Evolutionary conservation across 2,888 invertebrate genomes (phyloP).

Genomic region (Pachycephus smyrnensis): DNA sequence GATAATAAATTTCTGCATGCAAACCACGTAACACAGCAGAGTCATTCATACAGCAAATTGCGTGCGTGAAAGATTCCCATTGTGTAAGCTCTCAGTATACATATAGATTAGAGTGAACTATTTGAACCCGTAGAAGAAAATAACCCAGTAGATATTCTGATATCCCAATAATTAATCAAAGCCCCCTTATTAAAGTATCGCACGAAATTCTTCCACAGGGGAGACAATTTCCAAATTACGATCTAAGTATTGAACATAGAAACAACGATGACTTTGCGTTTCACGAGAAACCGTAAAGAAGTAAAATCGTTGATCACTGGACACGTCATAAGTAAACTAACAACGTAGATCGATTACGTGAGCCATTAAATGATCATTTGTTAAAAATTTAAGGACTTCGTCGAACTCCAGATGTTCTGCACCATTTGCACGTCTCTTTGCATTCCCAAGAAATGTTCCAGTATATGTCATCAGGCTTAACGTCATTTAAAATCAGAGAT

Average conservation of each 20-base stretch:
- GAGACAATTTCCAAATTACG: not conserved
- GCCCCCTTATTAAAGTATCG: not conserved
- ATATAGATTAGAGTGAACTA: not conserved
- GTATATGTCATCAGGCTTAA: not conserved
- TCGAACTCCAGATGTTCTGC: not conserved
- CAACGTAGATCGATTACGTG: not conserved
- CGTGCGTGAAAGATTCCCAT: constrained; percentile 44
- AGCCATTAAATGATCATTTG: not conserved
- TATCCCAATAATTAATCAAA: not conserved
- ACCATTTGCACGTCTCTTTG: no score
- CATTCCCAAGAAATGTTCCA: not conserved
- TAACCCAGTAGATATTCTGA: not conserved
- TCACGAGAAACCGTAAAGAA: no score
- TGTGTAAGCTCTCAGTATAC: constrained; percentile 26
- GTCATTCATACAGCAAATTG: constrained; percentile 41
- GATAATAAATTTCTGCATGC: not conserved
- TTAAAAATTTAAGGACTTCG: no score
- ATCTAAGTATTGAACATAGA: no score
- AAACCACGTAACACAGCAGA: not conserved
- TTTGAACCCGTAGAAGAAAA: not conserved
- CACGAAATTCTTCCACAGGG: not conserved
- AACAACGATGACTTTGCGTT: no score
- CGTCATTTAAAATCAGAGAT: not conserved
- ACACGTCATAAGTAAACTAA: not conserved
- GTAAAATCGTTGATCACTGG: no score